Percentiles rank a stretch among this genome's conserved stretches.
Evolutionary conservation across 1,140 invertebrate species (phyloP).

Genomic region (Mya arenaria): DNA sequence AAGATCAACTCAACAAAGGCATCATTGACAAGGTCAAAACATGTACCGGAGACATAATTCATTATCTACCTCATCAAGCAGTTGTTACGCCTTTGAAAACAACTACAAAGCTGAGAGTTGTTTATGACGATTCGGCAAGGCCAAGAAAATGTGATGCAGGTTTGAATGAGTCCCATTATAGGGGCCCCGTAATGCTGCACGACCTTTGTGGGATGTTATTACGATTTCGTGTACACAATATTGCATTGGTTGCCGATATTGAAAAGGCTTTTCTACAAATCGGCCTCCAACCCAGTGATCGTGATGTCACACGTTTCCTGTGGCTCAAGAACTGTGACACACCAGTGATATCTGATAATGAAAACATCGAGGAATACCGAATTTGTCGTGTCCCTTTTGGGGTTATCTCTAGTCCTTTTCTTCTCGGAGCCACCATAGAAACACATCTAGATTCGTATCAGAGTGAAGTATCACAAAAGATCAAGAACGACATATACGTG

Average conservation of each 20-base stretch:
- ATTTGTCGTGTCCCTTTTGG: slow-evolving; percentile 33
- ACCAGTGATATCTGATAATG: background rate
- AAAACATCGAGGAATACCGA: slow-evolving; percentile 13
- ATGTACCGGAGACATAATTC: background rate
- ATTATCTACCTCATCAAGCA: slow-evolving; percentile 16
- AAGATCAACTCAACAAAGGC: background rate
- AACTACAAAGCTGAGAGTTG: slow-evolving; percentile 30
- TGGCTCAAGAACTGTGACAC: slow-evolving; percentile 46
- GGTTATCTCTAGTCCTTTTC: slow-evolving; percentile 35
- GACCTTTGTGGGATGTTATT: slow-evolving; percentile 40
- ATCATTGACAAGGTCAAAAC: background rate
- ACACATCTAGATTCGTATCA: background rate
- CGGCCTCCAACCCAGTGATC: background rate
- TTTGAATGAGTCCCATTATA: slow-evolving; percentile 28
- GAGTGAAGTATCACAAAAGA: background rate
- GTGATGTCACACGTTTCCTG: slow-evolving; percentile 48
- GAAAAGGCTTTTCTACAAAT: slow-evolving; percentile 24
- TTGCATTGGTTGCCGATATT: slow-evolving; percentile 24
- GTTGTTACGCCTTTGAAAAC: slow-evolving; percentile 8
- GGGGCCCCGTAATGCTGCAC: slow-evolving; percentile 38
- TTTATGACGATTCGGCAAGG: slow-evolving; percentile 52
- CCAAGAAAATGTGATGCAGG: background rate
- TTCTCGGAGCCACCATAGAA: slow-evolving; percentile 29
- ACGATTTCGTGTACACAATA: slow-evolving; percentile 29
- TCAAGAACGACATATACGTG: slow-evolving; percentile 16